Base-by-base conservation (phyloP, 2,888 invertebrate genomes). In the Polylopha cassiicola region DNA sequence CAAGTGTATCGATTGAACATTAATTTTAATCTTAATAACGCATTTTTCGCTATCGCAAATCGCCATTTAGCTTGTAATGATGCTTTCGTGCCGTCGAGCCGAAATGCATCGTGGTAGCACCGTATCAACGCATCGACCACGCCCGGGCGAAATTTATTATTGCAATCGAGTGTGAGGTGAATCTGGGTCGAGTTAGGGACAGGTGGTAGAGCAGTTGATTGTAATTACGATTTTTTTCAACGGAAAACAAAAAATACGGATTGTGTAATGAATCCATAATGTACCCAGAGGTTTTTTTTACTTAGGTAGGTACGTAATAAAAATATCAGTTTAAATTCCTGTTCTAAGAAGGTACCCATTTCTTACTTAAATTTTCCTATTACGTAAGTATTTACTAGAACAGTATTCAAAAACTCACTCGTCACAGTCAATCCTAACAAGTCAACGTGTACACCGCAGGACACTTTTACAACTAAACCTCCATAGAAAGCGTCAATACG, bases 31-130 rank as follows among this genome's bases (percentile, higher is more conserved):
- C 57, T 55, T 48, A 44, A 45, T 53, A 60, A 57, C 55, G 55
- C 53, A 50, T 56, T n/a, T 52, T 49, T 48, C 48, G 51, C 54
- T 70, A 76, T 74, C 71, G 50, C 46, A 51, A 59, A 68, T 61
- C 63, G 51, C 61, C 58, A 52, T 61, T 63, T 70, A 67, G 61
- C 58, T 61, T 48, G 55, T 66, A 71, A 74, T 69, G 65, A 63
- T 55, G 62, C 53, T 55, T 53, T 53, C 53, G 45, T 55, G 60
- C 58, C n/a, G 58, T 55, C 53, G 37, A 43, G 47, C 62, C 66
- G 64, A 73, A 70, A 65, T 67, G 59, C 65, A 51, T 50, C 57
- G 48, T 57, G 60, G 66, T 61, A 67, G 68, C 61, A 20, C 36
- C 48, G 38, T 67, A 68, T 68, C 71, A 47, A 28, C 4, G 36